Percentiles rank a stretch among this genome's conserved stretches.
Evolutionary conservation across 1,140 invertebrate species (phyloP).

Genomic region (Drosophila neocordata): DNA sequence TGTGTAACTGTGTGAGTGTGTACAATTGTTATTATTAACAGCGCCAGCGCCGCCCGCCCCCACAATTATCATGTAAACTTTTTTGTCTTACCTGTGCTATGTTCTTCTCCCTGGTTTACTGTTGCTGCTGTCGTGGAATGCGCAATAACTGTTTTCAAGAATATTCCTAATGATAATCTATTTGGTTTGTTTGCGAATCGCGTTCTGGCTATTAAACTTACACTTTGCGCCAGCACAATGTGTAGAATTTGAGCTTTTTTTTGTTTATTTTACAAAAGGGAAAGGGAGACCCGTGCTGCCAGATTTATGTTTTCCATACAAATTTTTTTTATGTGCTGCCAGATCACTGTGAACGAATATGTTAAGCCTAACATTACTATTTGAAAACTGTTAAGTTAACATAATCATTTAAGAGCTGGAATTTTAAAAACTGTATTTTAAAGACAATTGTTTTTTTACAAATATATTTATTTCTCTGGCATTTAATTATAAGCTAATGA

Average conservation of each 20-base stretch:
- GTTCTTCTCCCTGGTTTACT: slow-evolving; percentile 48
- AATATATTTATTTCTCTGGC: slow-evolving; percentile 75
- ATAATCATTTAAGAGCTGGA: not conserved
- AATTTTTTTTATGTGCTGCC: not conserved
- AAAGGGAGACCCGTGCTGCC: slow-evolving; percentile 25
- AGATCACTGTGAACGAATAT: not conserved
- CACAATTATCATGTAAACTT: slow-evolving; percentile 46
- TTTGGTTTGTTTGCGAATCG: slow-evolving; percentile 25
- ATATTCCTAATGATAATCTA: slow-evolving; percentile 50
- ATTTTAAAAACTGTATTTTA: not conserved
- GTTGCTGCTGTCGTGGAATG: slow-evolving; percentile 60
- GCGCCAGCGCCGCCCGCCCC: slow-evolving; percentile 38
- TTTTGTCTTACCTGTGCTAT: slow-evolving; percentile 63
- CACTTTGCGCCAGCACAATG: slow-evolving; percentile 71
- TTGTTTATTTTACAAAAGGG: slow-evolving; percentile 31
- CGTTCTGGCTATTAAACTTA: slow-evolving; percentile 11
- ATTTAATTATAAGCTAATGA: slow-evolving; percentile 65
- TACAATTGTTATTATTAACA: slow-evolving; percentile 78
- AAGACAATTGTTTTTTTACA: slow-evolving; percentile 41
- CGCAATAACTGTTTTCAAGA: slow-evolving; percentile 58
- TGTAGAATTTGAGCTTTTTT: slow-evolving; percentile 35
- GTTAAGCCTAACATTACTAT: not conserved
- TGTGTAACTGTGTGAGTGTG: slow-evolving; percentile 26
- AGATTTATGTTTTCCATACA: not conserved
- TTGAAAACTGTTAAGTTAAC: not conserved